Percentiles rank a stretch among this genome's conserved stretches.
phyloP scores from a whole-genome alignment of 2,113 vertebrate species.

The Trogon surrucura region DNA sequence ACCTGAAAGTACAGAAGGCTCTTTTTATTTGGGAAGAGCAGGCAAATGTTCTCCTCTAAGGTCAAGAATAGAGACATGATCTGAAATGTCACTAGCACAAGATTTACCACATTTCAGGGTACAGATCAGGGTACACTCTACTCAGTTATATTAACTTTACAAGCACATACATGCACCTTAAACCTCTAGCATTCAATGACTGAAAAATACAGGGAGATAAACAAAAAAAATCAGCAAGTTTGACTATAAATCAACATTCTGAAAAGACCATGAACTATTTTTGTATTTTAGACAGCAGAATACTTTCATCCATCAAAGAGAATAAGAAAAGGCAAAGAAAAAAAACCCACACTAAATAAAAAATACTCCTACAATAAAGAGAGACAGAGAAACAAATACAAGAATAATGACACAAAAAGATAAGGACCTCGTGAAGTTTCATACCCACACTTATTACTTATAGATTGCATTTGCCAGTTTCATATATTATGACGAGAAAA shows the following conservation, averaged over 20 bases:
- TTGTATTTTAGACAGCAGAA: background rate
- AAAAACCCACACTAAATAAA: background rate
- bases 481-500: constrained; percentile 8
- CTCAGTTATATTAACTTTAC: background rate
- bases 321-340: background rate
- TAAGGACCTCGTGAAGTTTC: background rate
- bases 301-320: constrained; percentile 24
- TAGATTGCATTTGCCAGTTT: constrained; percentile 1
- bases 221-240: background rate
- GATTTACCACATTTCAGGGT: background rate
- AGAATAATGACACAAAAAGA: background rate
- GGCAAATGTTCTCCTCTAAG: background rate
- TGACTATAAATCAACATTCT: background rate
- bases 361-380: background rate
- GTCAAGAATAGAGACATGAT: background rate
- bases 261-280: background rate
- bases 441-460: background rate
- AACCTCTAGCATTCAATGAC: background rate
- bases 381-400: background rate
- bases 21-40: background rate
- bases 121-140: background rate
- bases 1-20: background rate
- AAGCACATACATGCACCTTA: background rate
- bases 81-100: background rate
- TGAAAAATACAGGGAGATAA: background rate